Evolutionary conservation across 2,113 vertebrate genomes (phyloP).

Genomic region (Sapajus apella): DNA sequence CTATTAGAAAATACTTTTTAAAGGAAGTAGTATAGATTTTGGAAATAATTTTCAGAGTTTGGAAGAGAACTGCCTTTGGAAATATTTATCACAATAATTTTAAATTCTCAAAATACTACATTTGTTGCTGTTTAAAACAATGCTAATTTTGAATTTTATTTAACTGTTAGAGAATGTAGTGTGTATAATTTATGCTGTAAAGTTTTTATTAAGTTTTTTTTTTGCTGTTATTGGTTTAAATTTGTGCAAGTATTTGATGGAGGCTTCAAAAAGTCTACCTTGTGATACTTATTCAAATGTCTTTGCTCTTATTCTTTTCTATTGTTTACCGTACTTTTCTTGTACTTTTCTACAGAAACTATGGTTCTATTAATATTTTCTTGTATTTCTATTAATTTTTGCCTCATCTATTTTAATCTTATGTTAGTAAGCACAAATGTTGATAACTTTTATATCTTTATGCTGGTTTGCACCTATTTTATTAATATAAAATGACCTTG

Average conservation of each 20-base stretch:
- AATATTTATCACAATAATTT: slow-evolving; percentile 1
- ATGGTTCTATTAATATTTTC: not conserved
- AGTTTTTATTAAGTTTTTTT: not conserved
- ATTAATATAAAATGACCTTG: not conserved
- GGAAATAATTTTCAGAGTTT: not conserved
- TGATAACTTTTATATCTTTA: not conserved
- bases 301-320: not conserved
- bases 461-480: not conserved
- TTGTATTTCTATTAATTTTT: slow-evolving; percentile 11
- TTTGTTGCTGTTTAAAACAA: not conserved
- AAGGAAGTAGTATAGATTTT: not conserved
- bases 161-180: not conserved
- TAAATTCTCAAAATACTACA: not conserved
- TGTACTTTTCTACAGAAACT: not conserved
- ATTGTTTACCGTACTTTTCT: not conserved
- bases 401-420: not conserved
- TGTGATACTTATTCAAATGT: not conserved
- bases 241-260: not conserved
- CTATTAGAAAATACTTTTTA: not conserved
- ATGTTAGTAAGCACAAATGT: not conserved
- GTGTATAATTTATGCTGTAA: not conserved
- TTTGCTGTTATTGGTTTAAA: not conserved
- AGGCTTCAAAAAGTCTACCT: not conserved
- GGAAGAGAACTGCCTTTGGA: not conserved
- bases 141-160: slow-evolving; percentile 15